These are phyloP conservation scores for Lindbergichthys nudifrons DNA, from an alignment of 2,797 vertebrate species.

Conservation along the genomic window DNA sequence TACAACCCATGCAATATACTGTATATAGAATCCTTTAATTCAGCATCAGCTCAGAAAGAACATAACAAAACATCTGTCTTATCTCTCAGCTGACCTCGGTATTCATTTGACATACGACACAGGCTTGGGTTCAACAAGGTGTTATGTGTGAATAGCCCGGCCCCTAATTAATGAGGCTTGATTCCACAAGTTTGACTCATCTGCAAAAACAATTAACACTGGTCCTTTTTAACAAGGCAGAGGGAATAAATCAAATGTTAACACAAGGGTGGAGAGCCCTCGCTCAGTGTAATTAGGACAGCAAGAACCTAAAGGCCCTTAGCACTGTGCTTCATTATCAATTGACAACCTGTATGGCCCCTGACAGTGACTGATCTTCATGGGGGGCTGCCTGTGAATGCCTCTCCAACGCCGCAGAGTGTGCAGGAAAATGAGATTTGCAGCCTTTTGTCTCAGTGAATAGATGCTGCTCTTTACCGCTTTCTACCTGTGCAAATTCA, in stretches of 20 bases:
- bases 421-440: slow-evolving; percentile 72
- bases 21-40: not conserved
- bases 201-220: slow-evolving; percentile 95
- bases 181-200: slow-evolving; percentile 91
- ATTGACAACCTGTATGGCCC: slow-evolving; percentile 89
- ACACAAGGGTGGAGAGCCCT: slow-evolving; percentile 90
- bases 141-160: slow-evolving; percentile 78
- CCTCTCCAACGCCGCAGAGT: slow-evolving; percentile 64
- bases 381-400: slow-evolving; percentile 71
- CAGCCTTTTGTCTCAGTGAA: slow-evolving; percentile 75
- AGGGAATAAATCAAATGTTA: slow-evolving; percentile 97
- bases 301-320: slow-evolving; percentile 87
- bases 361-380: slow-evolving; percentile 86
- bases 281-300: slow-evolving; percentile 91
- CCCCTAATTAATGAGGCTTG: slow-evolving; percentile 88
- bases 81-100: slow-evolving; percentile 30
- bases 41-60: slow-evolving; percentile 13
- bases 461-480: slow-evolving; percentile 49
- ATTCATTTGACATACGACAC: slow-evolving; percentile 31
- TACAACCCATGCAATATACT: not conserved
- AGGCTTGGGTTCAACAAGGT: slow-evolving; percentile 74
- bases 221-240: slow-evolving; percentile 87
- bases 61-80: slow-evolving; percentile 17
- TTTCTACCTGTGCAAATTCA: slow-evolving; percentile 68
- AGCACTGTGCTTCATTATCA: slow-evolving; percentile 86